Evolutionary conservation across 2,797 vertebrate genomes (phyloP).

Genomic region (Capromys pilorides): DNA sequence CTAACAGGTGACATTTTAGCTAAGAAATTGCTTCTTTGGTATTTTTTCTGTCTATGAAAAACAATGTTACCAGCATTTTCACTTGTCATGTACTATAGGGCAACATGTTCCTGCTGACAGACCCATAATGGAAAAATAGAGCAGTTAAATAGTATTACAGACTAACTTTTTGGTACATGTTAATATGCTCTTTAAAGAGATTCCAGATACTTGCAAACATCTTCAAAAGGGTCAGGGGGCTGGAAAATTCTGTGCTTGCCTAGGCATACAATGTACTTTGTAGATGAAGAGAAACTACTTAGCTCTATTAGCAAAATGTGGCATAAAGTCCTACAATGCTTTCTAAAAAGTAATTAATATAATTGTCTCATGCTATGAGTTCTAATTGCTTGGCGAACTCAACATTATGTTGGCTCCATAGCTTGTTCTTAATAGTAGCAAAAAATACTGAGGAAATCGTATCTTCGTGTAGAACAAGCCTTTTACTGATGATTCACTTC

Average conservation of each 20-base stretch:
- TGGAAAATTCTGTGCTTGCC: constrained; percentile 77
- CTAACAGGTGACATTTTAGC: constrained; percentile 92
- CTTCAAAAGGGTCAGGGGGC: constrained; percentile 81
- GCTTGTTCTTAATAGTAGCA: not conserved
- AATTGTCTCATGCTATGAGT: not conserved
- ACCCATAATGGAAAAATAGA: constrained; percentile 90
- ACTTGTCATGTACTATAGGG: constrained; percentile 90
- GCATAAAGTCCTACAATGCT: not conserved
- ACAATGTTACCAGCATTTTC: constrained; percentile 90
- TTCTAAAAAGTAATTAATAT: constrained; percentile 50
- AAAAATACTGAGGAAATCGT: not conserved
- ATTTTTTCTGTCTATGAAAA: constrained; percentile 90
- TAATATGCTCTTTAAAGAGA: constrained; percentile 89
- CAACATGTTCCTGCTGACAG: constrained; percentile 89
- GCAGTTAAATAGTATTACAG: constrained; percentile 88
- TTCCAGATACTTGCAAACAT: constrained; percentile 86
- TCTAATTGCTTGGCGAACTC: not conserved
- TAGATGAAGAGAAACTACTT: constrained; percentile 60
- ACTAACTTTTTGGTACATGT: constrained; percentile 89
- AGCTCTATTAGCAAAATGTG: constrained; percentile 21
- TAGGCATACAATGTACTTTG: constrained; percentile 65
- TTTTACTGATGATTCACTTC: not conserved
- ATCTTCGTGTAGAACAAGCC: not conserved
- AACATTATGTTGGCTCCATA: not conserved
- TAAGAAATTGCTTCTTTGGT: constrained; percentile 91